Conservation (phyloP, 2,888 invertebrate genomes). For the Unio delphinus region DNA sequence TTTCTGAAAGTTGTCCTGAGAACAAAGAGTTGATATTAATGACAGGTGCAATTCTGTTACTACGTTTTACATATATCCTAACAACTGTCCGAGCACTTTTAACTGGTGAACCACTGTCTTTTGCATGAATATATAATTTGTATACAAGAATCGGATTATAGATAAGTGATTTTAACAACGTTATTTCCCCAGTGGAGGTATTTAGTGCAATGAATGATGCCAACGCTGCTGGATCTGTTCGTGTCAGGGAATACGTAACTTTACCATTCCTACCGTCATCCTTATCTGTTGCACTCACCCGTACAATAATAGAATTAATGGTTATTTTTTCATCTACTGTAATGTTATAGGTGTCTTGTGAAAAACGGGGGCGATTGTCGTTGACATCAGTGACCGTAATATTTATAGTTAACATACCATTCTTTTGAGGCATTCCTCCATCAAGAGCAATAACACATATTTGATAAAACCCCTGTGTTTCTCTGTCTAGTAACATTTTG, state of each 20-base stretch:
- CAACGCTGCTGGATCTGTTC: conserved; percentile 7
- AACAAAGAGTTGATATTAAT: too few species aligned
- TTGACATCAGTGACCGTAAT: conserved; percentile 58
- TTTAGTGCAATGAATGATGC: conserved; percentile 21
- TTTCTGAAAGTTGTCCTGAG: conserved; percentile 61
- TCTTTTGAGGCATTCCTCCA: conserved; percentile 40
- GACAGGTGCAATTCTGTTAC: too few species aligned
- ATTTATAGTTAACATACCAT: conserved; percentile 44
- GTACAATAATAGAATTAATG: conserved; percentile 35
- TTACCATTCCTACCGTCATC: conserved; percentile 85
- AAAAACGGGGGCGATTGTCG: conserved; percentile 58
- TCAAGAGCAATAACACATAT: conserved; percentile 54
- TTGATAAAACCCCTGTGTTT: conserved; percentile 39
- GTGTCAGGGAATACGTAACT: conserved; percentile 24
- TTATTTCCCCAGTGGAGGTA: conserved; percentile 29
- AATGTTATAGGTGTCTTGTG: conserved; percentile 47
- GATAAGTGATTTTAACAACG: conserved; percentile 18
- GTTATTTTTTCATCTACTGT: conserved; percentile 48
- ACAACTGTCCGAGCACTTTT: too few species aligned
- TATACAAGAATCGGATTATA: conserved; percentile 1
- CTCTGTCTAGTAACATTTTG: conserved; percentile 48
- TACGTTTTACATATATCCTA: too few species aligned
- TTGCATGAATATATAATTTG: too few species aligned
- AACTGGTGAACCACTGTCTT: too few species aligned
- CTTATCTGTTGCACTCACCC: conserved; percentile 85